phyloP scores from a whole-genome alignment of 2,797 vertebrate species.

The Sebastes kiyomatsui region DNA sequence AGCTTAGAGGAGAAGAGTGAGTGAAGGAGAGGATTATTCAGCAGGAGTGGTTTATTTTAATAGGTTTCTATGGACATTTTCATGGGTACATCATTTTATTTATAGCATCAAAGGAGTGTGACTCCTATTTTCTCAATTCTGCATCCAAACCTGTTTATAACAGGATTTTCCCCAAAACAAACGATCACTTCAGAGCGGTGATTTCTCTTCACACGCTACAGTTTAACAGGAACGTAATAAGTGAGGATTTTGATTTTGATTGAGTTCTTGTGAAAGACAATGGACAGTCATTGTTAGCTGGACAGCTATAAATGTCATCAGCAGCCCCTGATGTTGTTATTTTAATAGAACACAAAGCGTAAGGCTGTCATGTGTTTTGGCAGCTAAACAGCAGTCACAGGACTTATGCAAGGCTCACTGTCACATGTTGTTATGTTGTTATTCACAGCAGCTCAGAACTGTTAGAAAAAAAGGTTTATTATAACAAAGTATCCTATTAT shows the following conservation, averaged over 20 bases:
- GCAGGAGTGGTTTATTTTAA: no score
- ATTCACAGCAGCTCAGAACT: not conserved
- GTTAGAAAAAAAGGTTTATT: not conserved
- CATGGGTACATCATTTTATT: no score
- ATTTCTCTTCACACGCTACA: not conserved
- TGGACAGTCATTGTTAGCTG: no score
- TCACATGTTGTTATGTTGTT: not conserved
- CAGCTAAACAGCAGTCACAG: not conserved
- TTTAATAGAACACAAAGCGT: no score
- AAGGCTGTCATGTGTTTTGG: not conserved
- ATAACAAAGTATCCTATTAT: not conserved
- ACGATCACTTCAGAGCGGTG: not conserved
- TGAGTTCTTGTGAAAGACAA: not conserved
- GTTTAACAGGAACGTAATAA: not conserved
- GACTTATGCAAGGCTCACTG: not conserved
- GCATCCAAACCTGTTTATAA: not conserved
- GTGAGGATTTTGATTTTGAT: not conserved
- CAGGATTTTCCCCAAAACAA: not conserved
- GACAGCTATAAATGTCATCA: no score
- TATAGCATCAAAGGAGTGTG: no score
- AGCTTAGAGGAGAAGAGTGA: no score
- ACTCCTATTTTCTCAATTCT: not conserved
- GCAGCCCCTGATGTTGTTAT: not conserved
- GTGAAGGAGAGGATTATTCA: no score
- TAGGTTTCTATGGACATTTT: no score